These are phyloP conservation scores for Pteria penguin DNA, from an alignment of 2,888 invertebrate genomes.

Conservation along the genomic window DNA sequence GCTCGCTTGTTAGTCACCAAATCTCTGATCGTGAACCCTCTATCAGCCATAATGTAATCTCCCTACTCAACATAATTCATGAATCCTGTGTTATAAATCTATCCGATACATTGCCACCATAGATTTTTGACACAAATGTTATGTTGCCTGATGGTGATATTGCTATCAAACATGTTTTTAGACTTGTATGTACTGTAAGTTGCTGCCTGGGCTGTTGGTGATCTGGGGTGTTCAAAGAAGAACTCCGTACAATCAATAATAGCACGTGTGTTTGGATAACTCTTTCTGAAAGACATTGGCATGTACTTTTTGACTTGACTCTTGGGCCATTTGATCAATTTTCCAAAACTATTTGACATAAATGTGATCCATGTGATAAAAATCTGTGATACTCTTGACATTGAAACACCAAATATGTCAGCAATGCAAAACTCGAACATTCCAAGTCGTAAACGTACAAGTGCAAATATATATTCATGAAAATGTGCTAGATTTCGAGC, in stretches of 20 bases:
- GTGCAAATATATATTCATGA: too few relatives aligned
- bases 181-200: slow-evolving; percentile 20
- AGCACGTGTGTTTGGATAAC: not conserved
- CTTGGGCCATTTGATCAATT: not conserved
- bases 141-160: slow-evolving; percentile 4
- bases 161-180: slow-evolving; percentile 16
- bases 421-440: slow-evolving; percentile 4
- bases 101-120: slow-evolving; percentile 25
- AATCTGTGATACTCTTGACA: not conserved
- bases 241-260: slow-evolving; percentile 19
- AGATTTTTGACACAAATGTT: slow-evolving; percentile 13
- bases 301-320: slow-evolving; percentile 3
- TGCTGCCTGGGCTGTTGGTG: slow-evolving; percentile 11
- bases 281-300: slow-evolving; percentile 1
- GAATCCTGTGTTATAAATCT: slow-evolving; percentile 16
- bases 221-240: slow-evolving; percentile 12
- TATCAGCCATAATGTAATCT: slow-evolving; percentile 19
- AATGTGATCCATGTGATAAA: slow-evolving; percentile 1
- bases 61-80: slow-evolving; percentile 1
- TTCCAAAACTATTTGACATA: too few relatives aligned
- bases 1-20: slow-evolving; percentile 2
- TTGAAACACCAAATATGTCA: too few relatives aligned
- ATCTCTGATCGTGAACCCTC: slow-evolving; percentile 24
- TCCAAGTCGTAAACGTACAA: slow-evolving; percentile 5
- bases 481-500: too few relatives aligned